These are phyloP conservation scores for Oryzias javanicus DNA, from an alignment of 2,113 vertebrate genomes.

Conservation along the genomic window DNA sequence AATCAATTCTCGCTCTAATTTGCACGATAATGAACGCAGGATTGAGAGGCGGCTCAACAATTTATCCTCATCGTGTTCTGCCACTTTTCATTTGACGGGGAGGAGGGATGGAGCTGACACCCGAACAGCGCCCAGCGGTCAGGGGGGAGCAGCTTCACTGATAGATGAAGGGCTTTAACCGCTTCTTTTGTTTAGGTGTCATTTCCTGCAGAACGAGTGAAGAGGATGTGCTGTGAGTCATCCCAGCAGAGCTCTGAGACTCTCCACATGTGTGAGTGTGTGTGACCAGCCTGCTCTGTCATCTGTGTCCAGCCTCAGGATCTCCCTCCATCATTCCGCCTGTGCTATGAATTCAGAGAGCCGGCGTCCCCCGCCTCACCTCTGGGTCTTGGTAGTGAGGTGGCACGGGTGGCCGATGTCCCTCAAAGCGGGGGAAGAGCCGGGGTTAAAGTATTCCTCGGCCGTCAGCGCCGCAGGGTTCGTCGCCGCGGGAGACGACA, in stretches of 20 bases:
- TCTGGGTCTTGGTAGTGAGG: slow-evolving; percentile 98
- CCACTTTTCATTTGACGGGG: slow-evolving; percentile 22
- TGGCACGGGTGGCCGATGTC: slow-evolving; percentile 95
- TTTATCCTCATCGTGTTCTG: slow-evolving; percentile 27
- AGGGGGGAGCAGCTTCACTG: background rate
- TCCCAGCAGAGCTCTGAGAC: slow-evolving; percentile 2
- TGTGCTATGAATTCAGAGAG: slow-evolving; percentile 19
- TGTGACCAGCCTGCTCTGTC: slow-evolving; percentile 5
- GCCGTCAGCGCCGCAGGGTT: slow-evolving; percentile 92
- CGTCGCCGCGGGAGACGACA: slow-evolving; percentile 81
- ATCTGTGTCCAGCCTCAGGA: slow-evolving; percentile 13
- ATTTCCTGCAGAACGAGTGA: slow-evolving; percentile 4
- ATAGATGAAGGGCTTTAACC: background rate
- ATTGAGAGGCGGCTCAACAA: slow-evolving; percentile 18
- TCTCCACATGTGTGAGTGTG: background rate
- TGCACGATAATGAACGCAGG: slow-evolving; percentile 32
- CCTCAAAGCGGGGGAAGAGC: slow-evolving; percentile 80
- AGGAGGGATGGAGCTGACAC: slow-evolving; percentile 1
- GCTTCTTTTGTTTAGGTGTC: background rate
- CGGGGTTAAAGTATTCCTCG: slow-evolving; percentile 95
- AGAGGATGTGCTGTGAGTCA: slow-evolving; percentile 28
- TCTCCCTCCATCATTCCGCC: slow-evolving; percentile 27
- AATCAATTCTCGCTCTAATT: slow-evolving; percentile 39
- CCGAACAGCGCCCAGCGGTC: slow-evolving; percentile 7
- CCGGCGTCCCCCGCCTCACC: slow-evolving; percentile 73